These are phyloP conservation scores for Cladopsammia gracilis DNA, from an alignment of 64 coral and sea anemone species.

Conservation along the genomic window DNA sequence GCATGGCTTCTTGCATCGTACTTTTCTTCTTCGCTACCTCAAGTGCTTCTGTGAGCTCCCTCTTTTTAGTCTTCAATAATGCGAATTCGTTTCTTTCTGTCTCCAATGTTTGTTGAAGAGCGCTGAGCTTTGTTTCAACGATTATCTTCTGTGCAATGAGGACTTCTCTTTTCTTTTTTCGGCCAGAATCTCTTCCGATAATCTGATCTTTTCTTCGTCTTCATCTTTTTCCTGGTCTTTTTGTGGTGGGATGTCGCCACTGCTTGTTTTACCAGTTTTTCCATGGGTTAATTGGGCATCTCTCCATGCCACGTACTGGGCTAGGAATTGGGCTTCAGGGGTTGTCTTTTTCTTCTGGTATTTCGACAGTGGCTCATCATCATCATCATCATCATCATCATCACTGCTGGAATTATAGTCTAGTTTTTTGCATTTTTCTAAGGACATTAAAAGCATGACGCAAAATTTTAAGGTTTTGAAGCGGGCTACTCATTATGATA, in stretches of 20 bases:
- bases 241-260: not conserved
- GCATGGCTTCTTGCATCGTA: not conserved
- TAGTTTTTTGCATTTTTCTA: no score
- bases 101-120: no score
- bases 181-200: not conserved
- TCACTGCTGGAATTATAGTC: no score
- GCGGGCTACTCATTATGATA: no score
- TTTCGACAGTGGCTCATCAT: not conserved
- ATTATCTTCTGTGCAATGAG: not conserved
- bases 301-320: no score
- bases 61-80: not conserved
- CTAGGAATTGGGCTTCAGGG: not conserved
- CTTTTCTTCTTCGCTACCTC: not conserved
- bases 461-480: no score
- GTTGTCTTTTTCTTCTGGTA: not conserved
- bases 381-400: no score
- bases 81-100: not conserved
- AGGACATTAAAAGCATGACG: no score
- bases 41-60: not conserved
- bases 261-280: no score
- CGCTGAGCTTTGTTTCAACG: no score
- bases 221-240: not conserved
- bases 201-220: not conserved
- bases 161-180: conserved; percentile 19
- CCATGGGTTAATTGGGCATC: not conserved